A percentile compares a stretch with the other conserved stretches of the same genome.
phyloP scores from a whole-genome alignment of 1,140 invertebrate genomes.

The Campoletis sonorensis region DNA sequence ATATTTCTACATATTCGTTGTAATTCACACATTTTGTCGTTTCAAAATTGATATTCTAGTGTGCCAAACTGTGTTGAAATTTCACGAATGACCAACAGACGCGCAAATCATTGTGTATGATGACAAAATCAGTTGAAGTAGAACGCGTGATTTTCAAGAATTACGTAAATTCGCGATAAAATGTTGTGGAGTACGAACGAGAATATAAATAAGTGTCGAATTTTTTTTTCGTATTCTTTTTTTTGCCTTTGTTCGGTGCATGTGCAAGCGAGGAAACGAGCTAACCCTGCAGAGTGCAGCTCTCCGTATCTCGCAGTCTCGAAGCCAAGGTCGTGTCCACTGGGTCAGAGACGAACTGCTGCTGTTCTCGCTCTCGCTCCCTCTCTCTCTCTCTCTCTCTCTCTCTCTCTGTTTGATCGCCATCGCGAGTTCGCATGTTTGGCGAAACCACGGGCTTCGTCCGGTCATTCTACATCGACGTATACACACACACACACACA shows the following conservation, averaged over 20 bases:
- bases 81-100: background rate
- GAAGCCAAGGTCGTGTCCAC: conserved; percentile 41
- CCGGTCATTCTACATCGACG: conserved; percentile 54
- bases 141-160: conserved; percentile 10
- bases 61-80: background rate
- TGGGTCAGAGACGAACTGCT: conserved; percentile 39
- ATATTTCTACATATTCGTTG: too few relatives aligned
- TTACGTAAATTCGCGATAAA: background rate
- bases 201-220: background rate
- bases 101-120: too few relatives aligned
- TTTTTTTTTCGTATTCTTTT: background rate
- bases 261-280: background rate
- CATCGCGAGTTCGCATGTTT: conserved; percentile 60
- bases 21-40: too few relatives aligned
- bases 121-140: background rate
- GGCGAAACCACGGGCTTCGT: conserved; percentile 45
- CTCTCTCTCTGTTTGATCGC: conserved; percentile 37
- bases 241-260: background rate
- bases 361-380: background rate
- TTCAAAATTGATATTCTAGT: too few relatives aligned
- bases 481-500: background rate
- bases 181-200: background rate
- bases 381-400: conserved; percentile 39
- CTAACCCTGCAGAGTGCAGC: conserved; percentile 31
- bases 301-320: conserved; percentile 29